Percentiles rank a stretch among this genome's conserved stretches.
phyloP scores from a whole-genome alignment of 2,888 invertebrate genomes.

The Dasypogon diadema region DNA sequence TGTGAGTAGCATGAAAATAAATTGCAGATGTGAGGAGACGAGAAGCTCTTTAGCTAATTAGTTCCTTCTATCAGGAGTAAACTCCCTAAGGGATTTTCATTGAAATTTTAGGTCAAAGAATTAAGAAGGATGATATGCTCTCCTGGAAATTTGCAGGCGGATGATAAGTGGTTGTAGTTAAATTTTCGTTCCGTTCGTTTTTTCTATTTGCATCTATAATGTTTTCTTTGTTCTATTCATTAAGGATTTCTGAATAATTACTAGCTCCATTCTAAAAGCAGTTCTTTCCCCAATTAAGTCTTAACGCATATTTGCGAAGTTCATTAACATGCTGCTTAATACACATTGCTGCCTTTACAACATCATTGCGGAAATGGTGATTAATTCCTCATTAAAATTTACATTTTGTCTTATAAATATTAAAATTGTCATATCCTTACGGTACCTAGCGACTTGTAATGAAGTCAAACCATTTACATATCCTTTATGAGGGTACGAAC shows the following conservation, averaged over 20 bases:
- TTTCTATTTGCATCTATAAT: background rate
- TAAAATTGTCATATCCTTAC: slow-evolving; percentile 19
- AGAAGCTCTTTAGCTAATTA: slow-evolving; percentile 42
- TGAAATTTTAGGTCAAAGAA: slow-evolving; percentile 21
- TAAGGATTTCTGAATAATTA: background rate
- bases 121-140: too few species aligned
- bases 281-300: background rate
- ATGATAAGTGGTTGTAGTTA: too few species aligned
- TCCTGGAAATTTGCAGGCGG: too few species aligned
- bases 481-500: slow-evolving; percentile 1
- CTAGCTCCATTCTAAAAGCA: background rate
- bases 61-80: background rate
- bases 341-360: background rate
- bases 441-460: background rate
- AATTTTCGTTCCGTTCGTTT: background rate
- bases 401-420: slow-evolving; percentile 35
- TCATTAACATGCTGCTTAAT: background rate
- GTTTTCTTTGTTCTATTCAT: background rate
- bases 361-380: slow-evolving; percentile 33
- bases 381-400: slow-evolving; percentile 34
- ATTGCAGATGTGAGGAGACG: background rate
- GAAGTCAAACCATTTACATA: slow-evolving; percentile 10
- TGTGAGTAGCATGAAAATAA: slow-evolving; percentile 42
- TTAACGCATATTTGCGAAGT: background rate
- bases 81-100: background rate